phyloP scores from a whole-genome alignment of 2,113 vertebrate species.

The Cyprinodon brontotheroides region DNA sequence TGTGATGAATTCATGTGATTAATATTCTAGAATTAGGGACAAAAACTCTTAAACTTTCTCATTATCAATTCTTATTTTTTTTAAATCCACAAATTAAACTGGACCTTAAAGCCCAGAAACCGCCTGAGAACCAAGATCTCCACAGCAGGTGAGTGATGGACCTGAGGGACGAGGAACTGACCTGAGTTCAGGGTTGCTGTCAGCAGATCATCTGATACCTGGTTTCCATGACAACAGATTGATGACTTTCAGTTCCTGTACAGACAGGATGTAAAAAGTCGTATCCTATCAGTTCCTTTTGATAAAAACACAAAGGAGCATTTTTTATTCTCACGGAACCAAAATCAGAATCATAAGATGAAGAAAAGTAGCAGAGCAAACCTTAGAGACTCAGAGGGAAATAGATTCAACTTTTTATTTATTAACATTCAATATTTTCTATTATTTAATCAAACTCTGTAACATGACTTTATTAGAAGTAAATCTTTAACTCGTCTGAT shows the following conservation, averaged over 20 bases:
- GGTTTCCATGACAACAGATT: slow-evolving; percentile 23
- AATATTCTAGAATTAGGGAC: neutral
- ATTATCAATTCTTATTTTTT: neutral
- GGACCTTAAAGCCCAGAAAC: neutral
- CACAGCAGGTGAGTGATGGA: neutral
- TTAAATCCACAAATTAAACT: too few relatives aligned
- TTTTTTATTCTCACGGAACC: neutral
- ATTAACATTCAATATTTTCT: too few relatives aligned
- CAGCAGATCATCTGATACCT: slow-evolving; percentile 24
- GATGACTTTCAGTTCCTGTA: slow-evolving; percentile 29
- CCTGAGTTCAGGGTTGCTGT: slow-evolving; percentile 4
- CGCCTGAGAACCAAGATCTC: too few relatives aligned
- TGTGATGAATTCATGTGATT: neutral
- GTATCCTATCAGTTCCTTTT: neutral
- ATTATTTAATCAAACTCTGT: too few relatives aligned
- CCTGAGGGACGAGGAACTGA: neutral
- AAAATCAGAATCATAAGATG: neutral
- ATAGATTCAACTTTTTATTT: too few relatives aligned
- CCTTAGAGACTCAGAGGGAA: neutral
- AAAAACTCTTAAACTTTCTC: neutral
- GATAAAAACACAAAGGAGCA: slow-evolving; percentile 14
- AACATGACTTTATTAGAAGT: too few relatives aligned
- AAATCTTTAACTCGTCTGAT: too few relatives aligned
- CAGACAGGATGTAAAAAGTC: slow-evolving; percentile 25
- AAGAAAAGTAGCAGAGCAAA: neutral